These are phyloP conservation scores for Xenops minutus DNA, from an alignment of 2,797 vertebrate genomes.

Conservation along the genomic window DNA sequence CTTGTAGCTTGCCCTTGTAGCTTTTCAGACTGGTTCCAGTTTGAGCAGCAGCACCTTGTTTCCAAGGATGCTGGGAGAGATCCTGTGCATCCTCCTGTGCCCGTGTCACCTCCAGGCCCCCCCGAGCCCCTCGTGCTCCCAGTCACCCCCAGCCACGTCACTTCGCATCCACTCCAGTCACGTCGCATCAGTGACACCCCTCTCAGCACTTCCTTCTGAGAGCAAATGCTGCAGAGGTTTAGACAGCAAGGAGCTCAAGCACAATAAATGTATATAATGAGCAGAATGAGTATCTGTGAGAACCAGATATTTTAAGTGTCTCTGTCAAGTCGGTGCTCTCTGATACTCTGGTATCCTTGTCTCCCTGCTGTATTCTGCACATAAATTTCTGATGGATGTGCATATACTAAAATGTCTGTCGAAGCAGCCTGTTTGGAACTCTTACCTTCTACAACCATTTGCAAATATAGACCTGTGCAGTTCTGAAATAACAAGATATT, in stretches of 20 bases:
- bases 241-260: slow-evolving; percentile 64
- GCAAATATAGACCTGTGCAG: background rate
- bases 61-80: background rate
- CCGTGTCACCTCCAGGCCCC: slow-evolving; percentile 1
- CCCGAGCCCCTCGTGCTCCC: background rate
- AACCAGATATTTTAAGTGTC: slow-evolving; percentile 55
- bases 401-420: background rate
- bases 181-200: slow-evolving; percentile 59
- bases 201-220: slow-evolving; percentile 58
- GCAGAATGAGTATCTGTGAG: slow-evolving; percentile 43
- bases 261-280: slow-evolving; percentile 76
- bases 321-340: slow-evolving; percentile 46
- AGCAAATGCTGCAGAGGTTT: slow-evolving; percentile 66
- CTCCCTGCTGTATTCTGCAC: background rate
- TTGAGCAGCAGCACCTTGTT: slow-evolving; percentile 32
- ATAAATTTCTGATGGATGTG: background rate
- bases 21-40: background rate
- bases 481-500: background rate
- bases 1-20: background rate
- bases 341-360: background rate
- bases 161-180: slow-evolving; percentile 68
- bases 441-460: background rate
- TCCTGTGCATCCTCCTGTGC: background rate
- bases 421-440: background rate
- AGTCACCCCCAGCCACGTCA: slow-evolving; percentile 67